These are phyloP conservation scores for Andinoacara biseriatus DNA, from an alignment of 2,113 vertebrate genomes.

Conservation along the genomic window DNA sequence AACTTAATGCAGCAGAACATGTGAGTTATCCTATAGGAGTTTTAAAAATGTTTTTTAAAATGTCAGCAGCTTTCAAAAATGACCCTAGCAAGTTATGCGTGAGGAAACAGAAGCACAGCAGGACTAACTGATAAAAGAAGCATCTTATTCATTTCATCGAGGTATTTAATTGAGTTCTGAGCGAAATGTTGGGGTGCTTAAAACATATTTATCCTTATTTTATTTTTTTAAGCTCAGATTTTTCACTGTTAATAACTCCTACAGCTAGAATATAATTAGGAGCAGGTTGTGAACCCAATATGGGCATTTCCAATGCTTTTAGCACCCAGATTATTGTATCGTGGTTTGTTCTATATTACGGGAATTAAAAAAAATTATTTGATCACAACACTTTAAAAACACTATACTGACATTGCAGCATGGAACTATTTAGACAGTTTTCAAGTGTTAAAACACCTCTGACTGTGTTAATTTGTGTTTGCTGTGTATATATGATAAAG, in stretches of 20 bases:
- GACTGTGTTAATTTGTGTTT: background rate
- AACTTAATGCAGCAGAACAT: conserved; percentile 11
- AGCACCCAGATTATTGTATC: background rate
- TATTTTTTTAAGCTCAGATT: background rate
- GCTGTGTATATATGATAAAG: background rate
- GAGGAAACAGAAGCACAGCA: background rate
- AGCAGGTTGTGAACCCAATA: background rate
- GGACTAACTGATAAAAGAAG: background rate
- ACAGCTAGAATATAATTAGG: background rate
- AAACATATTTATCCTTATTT: background rate
- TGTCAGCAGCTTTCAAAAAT: background rate
- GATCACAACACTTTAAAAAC: background rate
- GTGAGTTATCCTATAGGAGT: background rate
- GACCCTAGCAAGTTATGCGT: background rate
- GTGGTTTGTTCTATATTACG: background rate
- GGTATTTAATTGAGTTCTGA: background rate
- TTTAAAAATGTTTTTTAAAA: too few species aligned
- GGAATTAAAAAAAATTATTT: background rate
- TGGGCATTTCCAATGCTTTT: background rate
- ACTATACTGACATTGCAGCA: background rate
- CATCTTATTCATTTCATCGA: background rate
- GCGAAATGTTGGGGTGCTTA: background rate
- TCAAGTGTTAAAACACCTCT: background rate
- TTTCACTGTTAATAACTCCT: background rate
- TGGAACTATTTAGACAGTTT: background rate